A percentile compares a stretch with the other conserved stretches of the same genome.
Conservation (phyloP, 2,888 invertebrate species). For the Cinara cedri region DNA sequence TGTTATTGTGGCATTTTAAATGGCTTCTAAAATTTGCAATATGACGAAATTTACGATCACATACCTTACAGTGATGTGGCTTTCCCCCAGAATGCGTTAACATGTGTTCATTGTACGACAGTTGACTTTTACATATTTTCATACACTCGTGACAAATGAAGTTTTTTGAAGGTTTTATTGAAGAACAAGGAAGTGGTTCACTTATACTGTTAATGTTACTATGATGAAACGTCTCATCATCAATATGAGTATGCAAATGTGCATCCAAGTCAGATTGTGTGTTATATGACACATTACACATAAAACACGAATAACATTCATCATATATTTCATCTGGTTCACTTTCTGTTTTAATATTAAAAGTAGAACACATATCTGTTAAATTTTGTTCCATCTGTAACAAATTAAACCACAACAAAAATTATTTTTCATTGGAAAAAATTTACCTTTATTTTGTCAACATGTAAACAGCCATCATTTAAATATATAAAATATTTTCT, state of each 20-base stretch:
- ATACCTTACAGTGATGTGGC: conserved; percentile 60
- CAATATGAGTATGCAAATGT: conserved; percentile 37
- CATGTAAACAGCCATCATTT: too few relatives aligned
- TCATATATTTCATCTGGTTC: conserved; percentile 36
- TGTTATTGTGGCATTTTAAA: conserved; percentile 63
- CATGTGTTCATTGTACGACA: conserved; percentile 56
- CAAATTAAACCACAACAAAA: neutral
- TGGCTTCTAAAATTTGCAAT: conserved; percentile 60
- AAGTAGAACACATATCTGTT: neutral
- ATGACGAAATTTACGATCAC: conserved; percentile 60
- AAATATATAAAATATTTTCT: too few relatives aligned
- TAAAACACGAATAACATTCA: conserved; percentile 55
- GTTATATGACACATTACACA: conserved; percentile 50
- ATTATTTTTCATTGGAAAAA: neutral
- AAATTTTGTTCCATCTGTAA: conserved; percentile 18
- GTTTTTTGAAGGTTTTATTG: conserved; percentile 44
- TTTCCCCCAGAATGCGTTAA: conserved; percentile 55
- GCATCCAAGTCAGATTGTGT: conserved; percentile 34
- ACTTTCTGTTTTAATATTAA: conserved; percentile 12
- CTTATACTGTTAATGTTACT: conserved; percentile 49
- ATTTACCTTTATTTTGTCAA: neutral
- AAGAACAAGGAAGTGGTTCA: conserved; percentile 32
- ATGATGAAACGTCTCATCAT: conserved; percentile 51
- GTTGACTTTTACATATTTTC: conserved; percentile 49
- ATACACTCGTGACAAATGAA: conserved; percentile 38